Base-by-base conservation (phyloP, 2,888 invertebrate species). In the Tipula unca region DNA sequence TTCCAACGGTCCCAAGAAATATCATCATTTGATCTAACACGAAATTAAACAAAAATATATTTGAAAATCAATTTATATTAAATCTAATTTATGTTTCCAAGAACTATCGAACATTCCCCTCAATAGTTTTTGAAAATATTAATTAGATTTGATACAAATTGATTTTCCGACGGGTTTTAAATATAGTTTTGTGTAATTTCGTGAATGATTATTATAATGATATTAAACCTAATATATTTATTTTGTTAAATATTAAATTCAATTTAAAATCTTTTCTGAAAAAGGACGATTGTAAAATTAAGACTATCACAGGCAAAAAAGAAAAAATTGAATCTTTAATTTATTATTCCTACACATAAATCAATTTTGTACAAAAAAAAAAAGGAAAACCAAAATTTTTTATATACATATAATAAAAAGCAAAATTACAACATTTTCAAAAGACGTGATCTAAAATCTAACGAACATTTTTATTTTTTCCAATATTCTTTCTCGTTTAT, bases 391-490 rank as follows among this genome's bases (percentile, higher is more conserved):
- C 8, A 54, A 54, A 54, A 54, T 13, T 69, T 25, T 69, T 25
- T 69, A 69, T 69, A 42, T 10, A 8, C 6, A 25, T 69, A 69
- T 69, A 69, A 69, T 69, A 69, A 69, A 69, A 69, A 69, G 25
- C 69, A 20, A 69, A 69, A 69, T 69, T 69, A 69, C 69, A 69
- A 69, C 69, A 69, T 69, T 69, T 69, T 69, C 25, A 69, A 69
- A 69, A 69, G 13, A 69, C 69, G 69, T 69, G 69, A 69, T 69
- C 69, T 69, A 69, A 69, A 69, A 69, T 69, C 69, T 69, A 69
- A 69, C 69, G 69, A 69, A 69, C 25, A 69, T 25, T 69, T 69
- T 69, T 25, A 69, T 69, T 69, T 69, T 10, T 69, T 69, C 25
- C 69, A 69, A 69, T 69, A 69, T 69, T 69, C 69, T 69, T n/a